A percentile compares a stretch with the other conserved stretches of the same genome.
Conservation (phyloP, 2,797 vertebrate species). For the Pachyuromys duprasi region DNA sequence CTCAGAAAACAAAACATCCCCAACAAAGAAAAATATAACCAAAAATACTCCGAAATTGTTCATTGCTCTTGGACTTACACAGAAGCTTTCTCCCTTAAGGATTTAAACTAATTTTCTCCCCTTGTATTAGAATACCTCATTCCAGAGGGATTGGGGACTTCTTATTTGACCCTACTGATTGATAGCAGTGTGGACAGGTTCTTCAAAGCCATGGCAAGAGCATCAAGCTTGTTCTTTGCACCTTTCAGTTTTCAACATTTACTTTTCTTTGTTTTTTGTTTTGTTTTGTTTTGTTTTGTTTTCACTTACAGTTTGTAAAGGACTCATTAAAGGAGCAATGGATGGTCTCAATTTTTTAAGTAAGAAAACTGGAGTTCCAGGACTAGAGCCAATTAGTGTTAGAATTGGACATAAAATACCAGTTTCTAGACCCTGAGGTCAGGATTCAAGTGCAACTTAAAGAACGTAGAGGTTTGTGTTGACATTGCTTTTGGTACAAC, state of each 20-base stretch:
- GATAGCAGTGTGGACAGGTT: background rate
- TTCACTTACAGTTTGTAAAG: background rate
- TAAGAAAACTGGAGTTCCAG: background rate
- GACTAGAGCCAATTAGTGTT: background rate
- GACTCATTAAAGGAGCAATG: background rate
- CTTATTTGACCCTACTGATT: background rate
- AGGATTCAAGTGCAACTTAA: background rate
- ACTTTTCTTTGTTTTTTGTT: background rate
- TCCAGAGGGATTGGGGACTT: background rate
- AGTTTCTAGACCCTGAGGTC: background rate
- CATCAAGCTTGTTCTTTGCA: background rate
- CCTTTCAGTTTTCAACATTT: background rate
- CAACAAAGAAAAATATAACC: background rate
- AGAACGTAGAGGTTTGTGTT: background rate
- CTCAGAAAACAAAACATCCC: background rate
- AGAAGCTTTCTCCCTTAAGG: background rate
- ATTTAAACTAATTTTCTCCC: background rate
- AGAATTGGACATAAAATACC: background rate
- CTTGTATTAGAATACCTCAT: background rate
- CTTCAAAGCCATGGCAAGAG: background rate
- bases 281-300: too few relatives aligned
- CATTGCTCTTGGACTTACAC: constrained; percentile 3
- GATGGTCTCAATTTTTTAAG: background rate
- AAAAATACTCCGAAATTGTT: background rate
- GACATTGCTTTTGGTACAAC: background rate